Evolutionary conservation across 2,888 invertebrate genomes (phyloP), one percentile per base, ranked within the genome.

Genomic region (Drosophila neotestacea): DNA sequence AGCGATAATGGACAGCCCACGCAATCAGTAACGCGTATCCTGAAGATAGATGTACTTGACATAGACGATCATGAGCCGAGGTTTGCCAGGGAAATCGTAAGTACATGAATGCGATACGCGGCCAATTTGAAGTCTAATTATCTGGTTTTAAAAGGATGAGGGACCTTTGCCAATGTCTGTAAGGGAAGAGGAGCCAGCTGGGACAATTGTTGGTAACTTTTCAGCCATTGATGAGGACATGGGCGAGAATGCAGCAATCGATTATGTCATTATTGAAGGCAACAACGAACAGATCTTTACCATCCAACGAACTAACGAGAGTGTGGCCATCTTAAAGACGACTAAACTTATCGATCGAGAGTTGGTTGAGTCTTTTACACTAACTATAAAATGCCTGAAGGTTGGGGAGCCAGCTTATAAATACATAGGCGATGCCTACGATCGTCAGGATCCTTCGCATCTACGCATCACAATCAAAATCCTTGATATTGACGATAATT

Each of bases 51-150:
- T 54, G 93, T 96, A 0, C 93, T 94, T 3, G 97, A 97, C 81
- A 94, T 96, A 10, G 97, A 97, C 86, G 97, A 97, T 88, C 96
- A 97, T 85, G 94, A 95, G 73, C 96, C 97, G 0, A 94, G 94
- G 66, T 96, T 97, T 79, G 93, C 93, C 7, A 93, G 96, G 68
- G 95, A 94, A 70, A 92, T 95, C 82, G 96, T 96, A 91, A 94
- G 94, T 90, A 13, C 13, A 46, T n/a, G 4, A 13, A 4, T 7
- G 7, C 6, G 1, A 32, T 32, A 2, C 6, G 11, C 30, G 4
- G 7, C 2, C 51, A 2, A 6, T 16, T 11, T 7, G 2, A 0
- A 32, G 2, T 32, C 6, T 6, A 54, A 4, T 3, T 0, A 46
- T 46, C 5, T n/a, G 11, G 4, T 30, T n/a, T 9, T 64, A 66